Evolutionary conservation across 2,113 vertebrate genomes (phyloP).

Genomic region (Petrocephalus microphthalmus): DNA sequence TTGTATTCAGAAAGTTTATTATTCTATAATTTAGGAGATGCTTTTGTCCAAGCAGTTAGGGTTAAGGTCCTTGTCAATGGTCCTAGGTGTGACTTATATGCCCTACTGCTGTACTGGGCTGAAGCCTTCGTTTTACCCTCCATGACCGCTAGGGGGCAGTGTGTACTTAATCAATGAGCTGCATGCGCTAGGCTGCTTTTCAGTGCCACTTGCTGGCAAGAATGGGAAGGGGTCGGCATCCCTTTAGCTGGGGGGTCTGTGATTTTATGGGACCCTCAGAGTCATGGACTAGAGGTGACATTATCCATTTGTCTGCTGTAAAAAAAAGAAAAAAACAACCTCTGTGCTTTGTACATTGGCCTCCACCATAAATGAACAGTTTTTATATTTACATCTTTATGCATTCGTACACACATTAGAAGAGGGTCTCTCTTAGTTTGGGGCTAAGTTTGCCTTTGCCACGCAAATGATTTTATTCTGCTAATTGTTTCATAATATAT

Average conservation of each 20-base stretch:
- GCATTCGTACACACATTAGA: not conserved
- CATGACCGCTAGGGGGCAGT: conserved; percentile 19
- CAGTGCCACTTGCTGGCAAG: not conserved
- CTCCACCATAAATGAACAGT: not conserved
- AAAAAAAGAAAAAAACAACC: not conserved
- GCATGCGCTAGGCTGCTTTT: not conserved
- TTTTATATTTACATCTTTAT: not conserved
- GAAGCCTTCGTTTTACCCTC: not conserved
- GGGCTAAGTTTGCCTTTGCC: not conserved
- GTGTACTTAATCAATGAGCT: conserved; percentile 8
- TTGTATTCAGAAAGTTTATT: not conserved
- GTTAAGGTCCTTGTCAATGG: not conserved
- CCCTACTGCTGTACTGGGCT: not conserved
- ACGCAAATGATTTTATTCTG: not conserved
- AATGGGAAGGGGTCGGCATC: not conserved
- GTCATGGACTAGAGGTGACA: not conserved
- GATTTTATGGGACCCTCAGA: not conserved
- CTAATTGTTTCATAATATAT: not conserved
- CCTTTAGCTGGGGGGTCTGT: not conserved
- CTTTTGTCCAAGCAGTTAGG: not conserved
- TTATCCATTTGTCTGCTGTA: not conserved
- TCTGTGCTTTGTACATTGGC: not conserved
- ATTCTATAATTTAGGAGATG: not conserved
- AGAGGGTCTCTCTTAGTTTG: not conserved
- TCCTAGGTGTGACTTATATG: not conserved